Evolutionary conservation across 2,113 vertebrate genomes (phyloP).

Genomic region (Phoxinus phoxinus): DNA sequence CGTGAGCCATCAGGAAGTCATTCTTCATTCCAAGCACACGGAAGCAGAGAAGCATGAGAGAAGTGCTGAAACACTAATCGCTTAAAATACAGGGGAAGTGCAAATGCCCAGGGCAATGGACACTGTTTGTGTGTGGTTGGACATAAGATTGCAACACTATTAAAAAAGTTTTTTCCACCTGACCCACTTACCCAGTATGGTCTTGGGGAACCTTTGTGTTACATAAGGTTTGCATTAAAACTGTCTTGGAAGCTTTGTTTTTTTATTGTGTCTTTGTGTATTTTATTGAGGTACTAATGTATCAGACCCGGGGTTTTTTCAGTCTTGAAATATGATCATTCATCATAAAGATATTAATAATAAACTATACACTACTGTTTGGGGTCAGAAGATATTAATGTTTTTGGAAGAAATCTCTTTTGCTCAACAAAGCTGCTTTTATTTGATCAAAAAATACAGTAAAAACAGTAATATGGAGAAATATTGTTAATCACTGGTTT

Average conservation of each 20-base stretch:
- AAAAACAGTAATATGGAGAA: background rate
- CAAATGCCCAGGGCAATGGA: background rate
- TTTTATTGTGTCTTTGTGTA: too few species aligned
- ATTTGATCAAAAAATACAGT: background rate
- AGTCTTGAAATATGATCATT: background rate
- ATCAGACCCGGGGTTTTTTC: background rate
- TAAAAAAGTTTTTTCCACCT: background rate
- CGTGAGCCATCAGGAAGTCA: background rate
- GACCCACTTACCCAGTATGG: background rate
- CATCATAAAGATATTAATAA: background rate
- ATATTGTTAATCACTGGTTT: background rate
- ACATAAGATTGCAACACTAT: constrained; percentile 8
- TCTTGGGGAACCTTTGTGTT: background rate
- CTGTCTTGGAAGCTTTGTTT: background rate
- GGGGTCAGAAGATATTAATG: too few species aligned
- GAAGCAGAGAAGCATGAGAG: constrained; percentile 19
- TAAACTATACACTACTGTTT: background rate
- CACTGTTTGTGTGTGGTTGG: background rate
- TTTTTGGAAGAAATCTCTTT: background rate
- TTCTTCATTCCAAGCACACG: constrained; percentile 12
- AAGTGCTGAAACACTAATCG: background rate
- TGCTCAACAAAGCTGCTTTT: background rate
- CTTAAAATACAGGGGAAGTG: background rate
- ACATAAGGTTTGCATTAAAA: background rate
- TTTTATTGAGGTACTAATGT: background rate